Conservation (phyloP, 1,140 invertebrate genomes). For the Gonatopus flavifemur region DNA sequence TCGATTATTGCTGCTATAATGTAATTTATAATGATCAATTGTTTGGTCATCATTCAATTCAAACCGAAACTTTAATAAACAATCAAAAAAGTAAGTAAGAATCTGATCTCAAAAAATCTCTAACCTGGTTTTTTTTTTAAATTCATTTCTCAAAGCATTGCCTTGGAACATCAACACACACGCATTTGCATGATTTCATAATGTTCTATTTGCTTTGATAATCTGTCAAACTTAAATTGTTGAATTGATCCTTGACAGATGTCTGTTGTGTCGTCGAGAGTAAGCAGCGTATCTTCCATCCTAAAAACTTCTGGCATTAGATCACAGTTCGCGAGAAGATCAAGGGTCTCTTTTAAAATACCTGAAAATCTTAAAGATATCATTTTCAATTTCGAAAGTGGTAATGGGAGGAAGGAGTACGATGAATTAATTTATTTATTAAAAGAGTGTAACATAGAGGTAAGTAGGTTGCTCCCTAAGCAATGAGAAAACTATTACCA, state of each 20-base stretch:
- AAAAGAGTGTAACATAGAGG: constrained; percentile 46
- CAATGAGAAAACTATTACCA: constrained; percentile 12
- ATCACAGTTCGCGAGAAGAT: constrained; percentile 25
- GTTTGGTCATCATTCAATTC: too few relatives aligned
- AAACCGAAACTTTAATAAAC: too few relatives aligned
- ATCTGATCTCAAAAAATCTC: too few relatives aligned
- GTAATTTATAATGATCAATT: too few relatives aligned
- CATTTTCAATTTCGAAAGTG: constrained; percentile 39
- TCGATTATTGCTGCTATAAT: too few relatives aligned
- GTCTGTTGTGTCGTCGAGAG: constrained; percentile 51
- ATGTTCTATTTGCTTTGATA: too few relatives aligned
- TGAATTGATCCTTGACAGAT: constrained; percentile 48
- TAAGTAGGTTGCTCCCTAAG: too few relatives aligned
- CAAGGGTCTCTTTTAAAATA: constrained; percentile 44
- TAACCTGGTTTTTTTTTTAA: too few relatives aligned
- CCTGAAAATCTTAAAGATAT: constrained; percentile 46
- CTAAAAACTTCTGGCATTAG: constrained; percentile 42
- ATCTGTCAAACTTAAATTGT: constrained; percentile 22
- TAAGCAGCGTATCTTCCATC: constrained; percentile 48
- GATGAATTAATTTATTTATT: constrained; percentile 51
- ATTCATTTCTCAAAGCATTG: too few relatives aligned
- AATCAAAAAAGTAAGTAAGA: too few relatives aligned
- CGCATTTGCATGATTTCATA: too few relatives aligned
- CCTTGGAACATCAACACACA: too few relatives aligned
- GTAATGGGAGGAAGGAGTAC: constrained; percentile 38